Evolutionary conservation across 2,797 vertebrate genomes (phyloP).

Genomic region (Melanotaenia parkinsoni): DNA sequence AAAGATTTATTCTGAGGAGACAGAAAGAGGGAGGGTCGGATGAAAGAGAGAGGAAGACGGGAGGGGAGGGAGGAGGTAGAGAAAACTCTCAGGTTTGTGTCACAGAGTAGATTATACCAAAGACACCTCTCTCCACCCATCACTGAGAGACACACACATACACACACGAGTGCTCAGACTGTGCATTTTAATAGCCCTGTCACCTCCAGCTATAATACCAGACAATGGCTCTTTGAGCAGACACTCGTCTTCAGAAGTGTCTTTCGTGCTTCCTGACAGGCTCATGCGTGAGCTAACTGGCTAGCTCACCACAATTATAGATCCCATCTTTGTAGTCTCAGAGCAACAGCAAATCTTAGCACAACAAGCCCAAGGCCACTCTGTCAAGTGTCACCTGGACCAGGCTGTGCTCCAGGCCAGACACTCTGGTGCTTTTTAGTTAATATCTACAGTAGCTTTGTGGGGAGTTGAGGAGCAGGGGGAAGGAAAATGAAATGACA

Average conservation of each 20-base stretch:
- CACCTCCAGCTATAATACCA: constrained; percentile 78
- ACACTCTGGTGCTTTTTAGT: constrained; percentile 62
- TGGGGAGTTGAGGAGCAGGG: constrained; percentile 11
- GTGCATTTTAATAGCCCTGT: constrained; percentile 78
- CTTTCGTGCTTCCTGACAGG: constrained; percentile 65
- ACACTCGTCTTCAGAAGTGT: constrained; percentile 73
- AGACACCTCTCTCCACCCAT: constrained; percentile 68
- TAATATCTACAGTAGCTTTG: constrained; percentile 68
- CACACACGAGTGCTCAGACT: constrained; percentile 39
- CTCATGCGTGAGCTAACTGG: constrained; percentile 69
- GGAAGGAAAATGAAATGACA: constrained; percentile 60
- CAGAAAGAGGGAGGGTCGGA: constrained; percentile 42
- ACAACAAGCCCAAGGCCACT: constrained; percentile 69
- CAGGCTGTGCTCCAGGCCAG: constrained; percentile 63
- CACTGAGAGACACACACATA: constrained; percentile 33
- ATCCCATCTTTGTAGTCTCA: constrained; percentile 71
- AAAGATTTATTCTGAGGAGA: constrained; percentile 76
- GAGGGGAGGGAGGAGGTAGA: constrained; percentile 23
- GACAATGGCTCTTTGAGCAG: constrained; percentile 74
- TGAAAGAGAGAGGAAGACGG: constrained; percentile 49
- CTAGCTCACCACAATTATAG: constrained; percentile 73
- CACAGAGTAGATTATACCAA: constrained; percentile 77
- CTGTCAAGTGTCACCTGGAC: constrained; percentile 77
- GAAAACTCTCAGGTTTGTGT: constrained; percentile 66
- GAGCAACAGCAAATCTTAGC: constrained; percentile 50